Percentiles rank a stretch among this genome's conserved stretches.
Evolutionary conservation across 30 jellyfish, hydroid and myxozoan species (phyloP).

Genomic region (Sanderia malayensis): DNA sequence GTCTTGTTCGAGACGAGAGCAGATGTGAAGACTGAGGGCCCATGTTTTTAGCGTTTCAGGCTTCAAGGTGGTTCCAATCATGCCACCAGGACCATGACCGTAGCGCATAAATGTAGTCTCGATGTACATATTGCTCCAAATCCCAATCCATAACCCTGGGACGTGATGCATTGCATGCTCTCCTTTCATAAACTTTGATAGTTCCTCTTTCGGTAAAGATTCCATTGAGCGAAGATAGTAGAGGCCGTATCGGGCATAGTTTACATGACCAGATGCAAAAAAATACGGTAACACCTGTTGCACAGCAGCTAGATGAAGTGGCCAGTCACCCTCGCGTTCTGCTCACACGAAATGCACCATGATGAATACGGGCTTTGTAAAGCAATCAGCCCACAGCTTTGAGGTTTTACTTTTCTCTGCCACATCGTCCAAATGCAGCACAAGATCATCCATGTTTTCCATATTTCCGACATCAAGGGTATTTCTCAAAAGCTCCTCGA

Average conservation of each 20-base stretch:
- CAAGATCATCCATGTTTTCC: slow-evolving; percentile 4
- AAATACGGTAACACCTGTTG: background rate
- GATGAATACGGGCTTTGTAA: background rate
- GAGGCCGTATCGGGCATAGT: background rate
- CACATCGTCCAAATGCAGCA: background rate
- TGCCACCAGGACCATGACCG: slow-evolving; percentile 19
- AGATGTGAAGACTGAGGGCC: slow-evolving; percentile 27
- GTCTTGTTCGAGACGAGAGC: background rate
- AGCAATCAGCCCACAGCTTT: background rate
- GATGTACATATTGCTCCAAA: slow-evolving; percentile 2
- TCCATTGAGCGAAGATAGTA: background rate
- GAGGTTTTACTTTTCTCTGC: background rate
- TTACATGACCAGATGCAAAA: slow-evolving; percentile 2
- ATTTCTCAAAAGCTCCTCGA: slow-evolving; percentile 12
- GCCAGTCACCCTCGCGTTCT: slow-evolving; percentile 8
- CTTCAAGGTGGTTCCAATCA: slow-evolving; percentile 13
- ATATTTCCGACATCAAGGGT: background rate
- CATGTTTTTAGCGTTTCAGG: slow-evolving; percentile 5
- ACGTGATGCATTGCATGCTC: slow-evolving; percentile 1
- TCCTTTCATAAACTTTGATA: background rate
- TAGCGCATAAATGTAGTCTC: slow-evolving; percentile 30
- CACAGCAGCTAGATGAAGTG: background rate
- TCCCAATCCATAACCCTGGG: background rate
- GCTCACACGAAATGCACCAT: background rate
- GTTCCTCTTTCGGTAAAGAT: too few relatives aligned